Conservation (phyloP, 1,140 invertebrate species). For the Drosophila santomea region DNA sequence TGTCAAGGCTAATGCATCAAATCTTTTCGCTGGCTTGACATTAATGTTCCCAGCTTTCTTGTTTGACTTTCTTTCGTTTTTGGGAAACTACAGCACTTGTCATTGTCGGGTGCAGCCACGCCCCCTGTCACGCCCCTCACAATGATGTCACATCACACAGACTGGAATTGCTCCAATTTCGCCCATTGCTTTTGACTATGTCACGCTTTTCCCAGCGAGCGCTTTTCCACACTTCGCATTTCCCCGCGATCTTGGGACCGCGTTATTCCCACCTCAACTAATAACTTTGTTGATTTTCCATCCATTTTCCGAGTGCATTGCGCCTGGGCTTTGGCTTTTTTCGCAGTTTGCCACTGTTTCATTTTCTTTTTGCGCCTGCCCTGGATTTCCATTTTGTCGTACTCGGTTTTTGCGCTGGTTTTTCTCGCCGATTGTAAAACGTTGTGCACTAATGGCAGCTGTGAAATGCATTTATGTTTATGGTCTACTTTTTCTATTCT, state of each 20-base stretch:
- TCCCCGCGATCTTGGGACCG: constrained; percentile 16
- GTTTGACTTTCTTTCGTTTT: constrained; percentile 9
- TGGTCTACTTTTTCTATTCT: constrained; percentile 62
- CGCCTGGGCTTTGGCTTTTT: constrained; percentile 42
- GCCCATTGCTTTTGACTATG: constrained; percentile 51
- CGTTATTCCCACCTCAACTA: constrained; percentile 27
- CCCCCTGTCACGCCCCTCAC: constrained; percentile 22
- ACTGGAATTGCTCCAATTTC: constrained; percentile 51
- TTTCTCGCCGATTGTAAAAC: constrained; percentile 40
- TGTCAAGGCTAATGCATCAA: constrained; percentile 39
- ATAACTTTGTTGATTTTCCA: constrained; percentile 29
- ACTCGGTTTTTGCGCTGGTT: constrained; percentile 38
- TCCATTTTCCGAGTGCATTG: constrained; percentile 46
- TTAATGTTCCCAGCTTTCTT: not conserved
- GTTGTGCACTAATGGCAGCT: constrained; percentile 65
- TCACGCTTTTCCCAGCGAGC: constrained; percentile 59
- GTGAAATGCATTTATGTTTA: constrained; percentile 74
- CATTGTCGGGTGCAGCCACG: constrained; percentile 20
- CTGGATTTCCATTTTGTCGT: constrained; percentile 61
- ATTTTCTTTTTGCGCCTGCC: constrained; percentile 44
- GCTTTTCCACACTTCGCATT: constrained; percentile 41
- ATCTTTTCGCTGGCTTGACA: constrained; percentile 35
- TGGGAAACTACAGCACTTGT: constrained; percentile 28
- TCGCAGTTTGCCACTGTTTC: constrained; percentile 17
- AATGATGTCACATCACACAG: constrained; percentile 60